phyloP scores from a whole-genome alignment of 1,140 invertebrate genomes.

The Bombus impatiens region DNA sequence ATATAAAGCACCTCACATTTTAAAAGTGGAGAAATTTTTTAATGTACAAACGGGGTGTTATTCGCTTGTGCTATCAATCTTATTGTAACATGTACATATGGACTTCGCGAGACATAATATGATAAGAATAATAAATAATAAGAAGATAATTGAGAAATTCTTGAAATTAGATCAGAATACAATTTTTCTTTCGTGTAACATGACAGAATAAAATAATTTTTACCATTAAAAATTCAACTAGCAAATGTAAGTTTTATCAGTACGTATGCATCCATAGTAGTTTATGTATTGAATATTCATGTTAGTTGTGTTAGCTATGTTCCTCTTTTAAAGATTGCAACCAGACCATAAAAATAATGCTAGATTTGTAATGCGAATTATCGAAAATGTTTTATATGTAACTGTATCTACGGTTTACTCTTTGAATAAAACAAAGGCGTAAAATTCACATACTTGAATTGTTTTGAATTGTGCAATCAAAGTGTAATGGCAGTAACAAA shows the following conservation, averaged over 20 bases:
- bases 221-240: too few relatives aligned
- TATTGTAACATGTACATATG: neutral
- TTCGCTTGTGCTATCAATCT: slow-evolving; percentile 5
- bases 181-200: too few relatives aligned
- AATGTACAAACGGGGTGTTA: neutral
- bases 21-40: neutral
- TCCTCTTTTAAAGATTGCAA: neutral
- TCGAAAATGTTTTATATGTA: too few relatives aligned
- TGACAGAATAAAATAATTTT: neutral
- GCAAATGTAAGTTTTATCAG: too few relatives aligned
- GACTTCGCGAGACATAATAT: slow-evolving; percentile 5
- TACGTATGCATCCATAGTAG: too few relatives aligned
- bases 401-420: neutral
- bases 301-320: neutral
- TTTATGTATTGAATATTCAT: neutral
- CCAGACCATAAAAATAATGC: neutral
- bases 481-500: neutral
- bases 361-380: too few relatives aligned
- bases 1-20: neutral
- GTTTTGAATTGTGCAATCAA: neutral
- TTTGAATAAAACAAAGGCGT: neutral
- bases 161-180: neutral
- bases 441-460: neutral
- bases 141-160: slow-evolving; percentile 7
- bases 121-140: slow-evolving; percentile 34